phyloP scores from a whole-genome alignment of 2,797 vertebrate genomes.

The Paramormyrops hopkinsi region DNA sequence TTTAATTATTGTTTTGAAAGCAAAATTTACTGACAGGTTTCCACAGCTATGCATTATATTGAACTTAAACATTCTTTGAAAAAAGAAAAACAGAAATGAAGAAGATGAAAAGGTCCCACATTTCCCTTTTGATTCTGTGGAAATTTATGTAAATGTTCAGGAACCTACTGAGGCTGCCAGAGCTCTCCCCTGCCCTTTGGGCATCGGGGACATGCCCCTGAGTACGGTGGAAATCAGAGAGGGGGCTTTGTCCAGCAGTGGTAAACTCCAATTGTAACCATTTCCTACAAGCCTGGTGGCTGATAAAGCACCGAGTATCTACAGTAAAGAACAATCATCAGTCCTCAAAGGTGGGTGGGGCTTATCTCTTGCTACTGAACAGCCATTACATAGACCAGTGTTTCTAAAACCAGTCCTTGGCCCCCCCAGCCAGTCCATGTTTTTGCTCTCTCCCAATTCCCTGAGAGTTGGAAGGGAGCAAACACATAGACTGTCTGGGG shows the following conservation, averaged over 20 bases:
- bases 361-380: background rate
- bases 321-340: slow-evolving; percentile 36
- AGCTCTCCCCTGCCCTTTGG: background rate
- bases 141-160: slow-evolving; percentile 45
- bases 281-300: slow-evolving; percentile 37
- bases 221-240: slow-evolving; percentile 24
- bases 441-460: background rate
- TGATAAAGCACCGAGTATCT: slow-evolving; percentile 42
- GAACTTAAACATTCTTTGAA: background rate
- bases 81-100: background rate
- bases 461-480: background rate
- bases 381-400: background rate
- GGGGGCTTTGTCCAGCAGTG: slow-evolving; percentile 34
- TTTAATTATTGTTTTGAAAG: background rate
- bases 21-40: background rate
- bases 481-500: background rate
- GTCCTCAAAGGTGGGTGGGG: slow-evolving; percentile 18
- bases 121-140: slow-evolving; percentile 30
- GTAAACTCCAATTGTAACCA: slow-evolving; percentile 43
- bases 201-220: slow-evolving; percentile 20
- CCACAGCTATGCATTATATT: background rate
- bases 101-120: background rate
- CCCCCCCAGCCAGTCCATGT: background rate
- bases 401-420: background rate
- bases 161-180: slow-evolving; percentile 26